Conservation (phyloP, 2,797 vertebrate genomes). For the Xiphorhynchus erythropygius region DNA sequence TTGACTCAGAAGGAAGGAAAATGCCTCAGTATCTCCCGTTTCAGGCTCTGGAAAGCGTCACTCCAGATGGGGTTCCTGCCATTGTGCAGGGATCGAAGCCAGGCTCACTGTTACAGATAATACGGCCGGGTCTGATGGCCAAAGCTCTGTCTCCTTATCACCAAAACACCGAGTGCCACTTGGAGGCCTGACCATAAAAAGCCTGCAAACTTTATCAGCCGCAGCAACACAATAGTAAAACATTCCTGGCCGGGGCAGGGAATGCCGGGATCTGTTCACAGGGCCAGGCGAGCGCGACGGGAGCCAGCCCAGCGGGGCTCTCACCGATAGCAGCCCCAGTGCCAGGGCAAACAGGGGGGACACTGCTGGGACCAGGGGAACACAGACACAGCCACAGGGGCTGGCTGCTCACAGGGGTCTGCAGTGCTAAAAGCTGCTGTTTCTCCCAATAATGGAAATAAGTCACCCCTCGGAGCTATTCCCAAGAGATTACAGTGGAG, state of each 20-base stretch:
- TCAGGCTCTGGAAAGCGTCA: slow-evolving; percentile 70
- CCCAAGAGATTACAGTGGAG: neutral
- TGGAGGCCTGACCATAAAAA: slow-evolving; percentile 73
- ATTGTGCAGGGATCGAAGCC: slow-evolving; percentile 54
- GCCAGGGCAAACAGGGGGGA: neutral
- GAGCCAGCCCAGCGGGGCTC: slow-evolving; percentile 72
- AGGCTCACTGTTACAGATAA: slow-evolving; percentile 63
- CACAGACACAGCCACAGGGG: neutral
- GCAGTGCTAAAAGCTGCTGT: neutral
- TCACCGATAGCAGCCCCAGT: slow-evolving; percentile 72
- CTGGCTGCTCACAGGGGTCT: neutral
- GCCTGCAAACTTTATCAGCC: slow-evolving; percentile 67
- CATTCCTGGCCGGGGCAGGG: slow-evolving; percentile 64
- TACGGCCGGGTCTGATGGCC: slow-evolving; percentile 39
- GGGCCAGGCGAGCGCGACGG: slow-evolving; percentile 71
- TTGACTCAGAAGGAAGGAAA: slow-evolving; percentile 62
- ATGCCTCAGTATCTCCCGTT: slow-evolving; percentile 43
- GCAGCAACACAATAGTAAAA: slow-evolving; percentile 33
- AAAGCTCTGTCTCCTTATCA: slow-evolving; percentile 73
- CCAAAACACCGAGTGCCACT: slow-evolving; percentile 57
- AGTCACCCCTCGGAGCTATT: neutral
- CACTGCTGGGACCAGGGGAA: neutral
- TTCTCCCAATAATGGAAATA: neutral
- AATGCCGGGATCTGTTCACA: slow-evolving; percentile 83
- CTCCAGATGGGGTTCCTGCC: slow-evolving; percentile 67